Percentiles rank a stretch among this genome's conserved stretches.
Evolutionary conservation across 2,888 invertebrate species (phyloP).

Genomic region (Tetrapedia diversipes): DNA sequence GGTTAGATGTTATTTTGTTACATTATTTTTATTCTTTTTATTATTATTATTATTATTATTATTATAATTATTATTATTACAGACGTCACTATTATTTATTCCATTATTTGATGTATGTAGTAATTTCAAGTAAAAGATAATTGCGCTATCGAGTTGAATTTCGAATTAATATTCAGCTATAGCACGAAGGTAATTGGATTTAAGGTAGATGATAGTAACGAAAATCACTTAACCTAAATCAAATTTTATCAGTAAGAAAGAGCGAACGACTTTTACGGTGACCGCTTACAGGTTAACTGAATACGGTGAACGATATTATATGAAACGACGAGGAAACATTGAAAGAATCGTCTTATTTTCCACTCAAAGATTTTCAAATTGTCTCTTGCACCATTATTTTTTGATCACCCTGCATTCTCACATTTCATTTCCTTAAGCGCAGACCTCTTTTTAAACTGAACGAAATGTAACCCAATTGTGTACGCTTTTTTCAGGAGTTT

Average conservation of each 20-base stretch:
- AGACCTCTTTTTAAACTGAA: constrained; percentile 29
- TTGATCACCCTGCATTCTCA: constrained; percentile 50
- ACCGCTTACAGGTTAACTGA: too few relatives aligned
- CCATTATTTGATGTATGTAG: background rate
- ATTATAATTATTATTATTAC: background rate
- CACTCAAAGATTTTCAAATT: constrained; percentile 20
- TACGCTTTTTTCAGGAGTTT: constrained; percentile 53
- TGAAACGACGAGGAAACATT: constrained; percentile 3
- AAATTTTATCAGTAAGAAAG: too few relatives aligned
- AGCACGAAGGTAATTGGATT: background rate
- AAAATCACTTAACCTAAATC: too few relatives aligned
- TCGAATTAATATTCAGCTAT: background rate
- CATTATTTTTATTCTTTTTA: background rate
- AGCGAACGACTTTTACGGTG: too few relatives aligned
- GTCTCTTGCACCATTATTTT: constrained; percentile 57
- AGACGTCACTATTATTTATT: constrained; percentile 15
- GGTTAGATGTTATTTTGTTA: background rate
- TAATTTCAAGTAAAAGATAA: too few relatives aligned
- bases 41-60: background rate
- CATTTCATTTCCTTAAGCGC: constrained; percentile 1
- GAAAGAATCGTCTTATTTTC: constrained; percentile 46
- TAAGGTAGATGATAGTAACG: background rate
- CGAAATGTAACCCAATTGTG: constrained; percentile 34
- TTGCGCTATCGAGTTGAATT: too few relatives aligned
- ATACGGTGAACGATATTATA: too few relatives aligned